Base-by-base conservation (phyloP, 2,888 invertebrate species). In the Caenorhabditis afra region DNA sequence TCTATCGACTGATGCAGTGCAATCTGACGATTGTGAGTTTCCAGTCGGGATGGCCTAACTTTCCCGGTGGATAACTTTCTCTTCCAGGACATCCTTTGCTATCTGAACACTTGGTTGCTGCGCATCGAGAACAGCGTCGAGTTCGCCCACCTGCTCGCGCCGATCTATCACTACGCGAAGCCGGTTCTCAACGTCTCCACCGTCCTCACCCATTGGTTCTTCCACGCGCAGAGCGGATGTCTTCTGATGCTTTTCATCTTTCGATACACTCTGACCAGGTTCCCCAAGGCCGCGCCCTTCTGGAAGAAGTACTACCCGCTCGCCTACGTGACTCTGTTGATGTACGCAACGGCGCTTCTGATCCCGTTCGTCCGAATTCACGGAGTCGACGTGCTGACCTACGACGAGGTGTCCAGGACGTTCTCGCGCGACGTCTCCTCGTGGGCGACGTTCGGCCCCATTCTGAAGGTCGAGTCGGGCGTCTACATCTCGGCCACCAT, bases 221-320 rank as follows among this genome's bases (percentile, higher is more conserved):
- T 20, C 49, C 49, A 49, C 22, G 3, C 29, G 7, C 52, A 52
- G 12, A 52, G 52, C n/a, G 49, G 49, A 20, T 22, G 49, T 22
- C 16, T 49, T 11, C 22, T 49, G 22, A 49, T 49, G 10, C 20
- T 49, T 10, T 49, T 20, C 22, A 1, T 22, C 22, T 49, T 49
- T 22, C 20, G 49, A 5, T 49, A 22, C 11, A 12, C 49, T 22
- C 4, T 49, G 11, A 11, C 11, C 11, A 20, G 11, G 10, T 3
- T 3, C 10, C 22, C 10, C 8, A 22, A 49, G 20, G 49, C 49
- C 4, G 29, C 29, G 4, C 7, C 20, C 11, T 10, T 22, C 23
- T 52, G 52, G 52, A 23, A 8, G 4, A 29, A 52, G 29, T n/a
- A 52, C 12, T 52, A 52, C 29, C 23, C 23, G 14, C 8, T 10